Evolutionary conservation across 2,113 vertebrate genomes (phyloP), one percentile per base, ranked within the genome.

Genomic region (Cyprinodon brontotheroides): DNA sequence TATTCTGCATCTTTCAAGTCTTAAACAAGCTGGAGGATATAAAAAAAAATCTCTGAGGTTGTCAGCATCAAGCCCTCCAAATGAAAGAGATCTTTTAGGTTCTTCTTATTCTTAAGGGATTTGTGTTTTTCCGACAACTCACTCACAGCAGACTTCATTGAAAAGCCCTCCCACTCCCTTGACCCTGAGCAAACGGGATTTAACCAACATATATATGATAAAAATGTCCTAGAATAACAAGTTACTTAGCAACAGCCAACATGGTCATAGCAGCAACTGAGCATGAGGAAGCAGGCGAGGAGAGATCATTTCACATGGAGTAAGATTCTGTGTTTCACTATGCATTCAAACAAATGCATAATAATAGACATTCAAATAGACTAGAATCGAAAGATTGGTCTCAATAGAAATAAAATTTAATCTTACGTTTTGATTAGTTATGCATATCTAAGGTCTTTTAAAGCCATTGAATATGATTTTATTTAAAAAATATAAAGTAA

Each of bases 241-340:
- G 83, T 88, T 79, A 77, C 87, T 81, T 72, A 82, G 87, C 87
- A 88, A 88, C 86, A 81, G 74, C 70, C 70, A 57, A 50, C 29
- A 20, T 67, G 65, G 79, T 72, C 66, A 61, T 37, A 14, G 67
- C 73, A 74, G 66, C 66, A 48, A 11, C 11, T 48, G 61, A 75
- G 72, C 59, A 73, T 48, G 65, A 81, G 65, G 14, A 70, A 50
- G 59, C 37, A 37, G 69, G 59, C 40, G 59, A 13, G 43, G 64
- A 75, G 41, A 48, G 50, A 65, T 61, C 62, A 67, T 82, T 37
- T 65, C 10, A n/a, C 11, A 45, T 1, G 4, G 50, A 61, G 10
- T 47, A 41, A 61, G 40, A 38, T 10, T 29, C 14, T 61, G 41
- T 11, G 22, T 1, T 17, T 50, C 48, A 48, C 12, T 38, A 66